Percentiles rank a stretch among this genome's conserved stretches.
phyloP scores from a whole-genome alignment of 2,797 vertebrate species.

The Chelon auratus region DNA sequence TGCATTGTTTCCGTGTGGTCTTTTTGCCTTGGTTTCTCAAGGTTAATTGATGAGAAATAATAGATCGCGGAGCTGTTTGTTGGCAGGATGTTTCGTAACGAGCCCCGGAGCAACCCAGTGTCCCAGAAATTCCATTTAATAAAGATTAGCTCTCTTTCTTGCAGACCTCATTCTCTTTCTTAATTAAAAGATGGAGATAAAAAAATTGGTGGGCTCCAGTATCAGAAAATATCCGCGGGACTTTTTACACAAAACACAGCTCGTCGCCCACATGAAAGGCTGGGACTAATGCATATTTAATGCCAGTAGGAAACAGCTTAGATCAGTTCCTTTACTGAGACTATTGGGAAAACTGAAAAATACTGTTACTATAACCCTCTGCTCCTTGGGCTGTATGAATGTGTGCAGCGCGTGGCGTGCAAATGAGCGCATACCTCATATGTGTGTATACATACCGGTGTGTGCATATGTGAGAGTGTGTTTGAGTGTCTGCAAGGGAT shows the following conservation, averaged over 20 bases:
- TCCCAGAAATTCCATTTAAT: conserved; percentile 88
- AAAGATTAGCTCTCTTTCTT: conserved; percentile 83
- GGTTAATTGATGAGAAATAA: conserved; percentile 81
- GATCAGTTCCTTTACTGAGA: conserved; percentile 74
- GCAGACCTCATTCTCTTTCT: conserved; percentile 80
- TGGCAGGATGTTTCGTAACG: conserved; percentile 72
- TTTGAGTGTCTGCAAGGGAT: conserved; percentile 53
- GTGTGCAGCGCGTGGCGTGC: conserved; percentile 25
- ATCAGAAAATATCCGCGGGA: conserved; percentile 81
- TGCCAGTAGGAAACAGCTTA: conserved; percentile 73
- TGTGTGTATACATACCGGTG: conserved; percentile 4
- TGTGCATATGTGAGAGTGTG: conserved; percentile 26
- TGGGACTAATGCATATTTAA: conserved; percentile 82
- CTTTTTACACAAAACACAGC: conserved; percentile 73
- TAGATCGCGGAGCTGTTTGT: conserved; percentile 62
- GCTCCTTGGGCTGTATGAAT: conserved; percentile 61
- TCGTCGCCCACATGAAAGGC: conserved; percentile 80
- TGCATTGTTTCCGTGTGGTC: conserved; percentile 50
- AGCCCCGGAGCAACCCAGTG: conserved; percentile 77
- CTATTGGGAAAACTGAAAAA: conserved; percentile 50
- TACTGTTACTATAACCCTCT: conserved; percentile 62
- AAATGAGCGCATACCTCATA: conserved; percentile 1
- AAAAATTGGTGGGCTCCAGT: conserved; percentile 72
- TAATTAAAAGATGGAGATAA: conserved; percentile 86
- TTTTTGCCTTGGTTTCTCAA: conserved; percentile 56